Base-by-base conservation (phyloP, 2,888 invertebrate genomes). In the Pyrgus malvae region DNA sequence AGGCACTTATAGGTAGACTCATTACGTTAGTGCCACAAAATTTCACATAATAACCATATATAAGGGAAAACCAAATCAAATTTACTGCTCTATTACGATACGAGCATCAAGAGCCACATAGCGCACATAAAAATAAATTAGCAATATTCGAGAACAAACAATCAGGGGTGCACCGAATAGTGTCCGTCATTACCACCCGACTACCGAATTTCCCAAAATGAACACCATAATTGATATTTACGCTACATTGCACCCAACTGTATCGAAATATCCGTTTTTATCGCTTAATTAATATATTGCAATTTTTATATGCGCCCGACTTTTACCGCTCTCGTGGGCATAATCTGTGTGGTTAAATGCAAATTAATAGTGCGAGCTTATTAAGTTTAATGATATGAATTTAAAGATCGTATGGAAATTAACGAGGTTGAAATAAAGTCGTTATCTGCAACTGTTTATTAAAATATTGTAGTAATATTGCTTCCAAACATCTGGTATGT, bases 191-290 rank as follows among this genome's bases (percentile, higher is more conserved):
- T 82, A 81, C 74, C 70, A 73, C 60, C 70, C 70, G 23, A 19
- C 51, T 44, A 25, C 68, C 80, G 73, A 73, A 81, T 78, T 77
- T 77, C 75, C 66, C 76, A 77, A 67, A 77, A 78, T 76, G 74
- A 76, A 74, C 77, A 63, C 61, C 67, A 72, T 84, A 86, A 88
- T 88, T 87, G 84, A 83, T 87, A 87, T 88, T 88, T 84, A 87
- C 83, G 84, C 76, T 62, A 71, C 80, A 79, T 80, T 76, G 82
- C 68, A 73, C 70, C 69, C 66, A 9, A 69, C 69, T 63, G 64
- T 64, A 67, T 68, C 64, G 67, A 64, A 62, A 46, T 38, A 46
- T 74, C 33, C 70, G 76, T 76, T 69, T 70, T 76, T 70, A 75
- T 73, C 67, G 65, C 66, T 72, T 70, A 70, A 73, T 74, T 71